These are phyloP conservation scores for Elmis aenea DNA, from an alignment of 2,888 invertebrate genomes.

Conservation along the genomic window DNA sequence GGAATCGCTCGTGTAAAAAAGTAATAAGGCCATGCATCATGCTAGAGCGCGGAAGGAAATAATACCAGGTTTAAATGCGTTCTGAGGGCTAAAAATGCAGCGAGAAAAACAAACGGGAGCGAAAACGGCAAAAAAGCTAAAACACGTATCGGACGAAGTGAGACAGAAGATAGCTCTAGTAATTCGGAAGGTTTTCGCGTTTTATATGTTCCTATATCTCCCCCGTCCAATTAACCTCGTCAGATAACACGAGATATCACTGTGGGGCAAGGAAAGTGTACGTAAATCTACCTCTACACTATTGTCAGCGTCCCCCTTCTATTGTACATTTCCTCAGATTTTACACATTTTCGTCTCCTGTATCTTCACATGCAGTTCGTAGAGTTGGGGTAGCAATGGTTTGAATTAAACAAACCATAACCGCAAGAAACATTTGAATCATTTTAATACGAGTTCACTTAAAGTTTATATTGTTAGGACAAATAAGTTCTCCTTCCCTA, in stretches of 20 bases:
- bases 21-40: slow-evolving; percentile 17
- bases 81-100: slow-evolving; percentile 10
- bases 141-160: slow-evolving; percentile 9
- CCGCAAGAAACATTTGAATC: too few relatives aligned
- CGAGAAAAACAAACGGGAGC: too few relatives aligned
- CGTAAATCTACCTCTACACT: slow-evolving; percentile 12
- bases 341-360: too few relatives aligned
- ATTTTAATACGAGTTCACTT: too few relatives aligned
- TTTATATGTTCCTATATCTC: slow-evolving; percentile 20
- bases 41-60: slow-evolving; percentile 13
- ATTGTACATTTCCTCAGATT: slow-evolving; percentile 16
- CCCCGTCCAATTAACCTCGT: slow-evolving; percentile 22
- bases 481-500: too few relatives aligned
- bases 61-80: slow-evolving; percentile 13
- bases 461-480: too few relatives aligned
- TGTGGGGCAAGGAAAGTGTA: slow-evolving; percentile 14
- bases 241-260: slow-evolving; percentile 20
- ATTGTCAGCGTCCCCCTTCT: slow-evolving; percentile 9
- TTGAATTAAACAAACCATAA: too few relatives aligned
- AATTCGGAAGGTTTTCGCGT: slow-evolving; percentile 16
- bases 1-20: slow-evolving; percentile 15
- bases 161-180: slow-evolving; percentile 13
- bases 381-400: too few relatives aligned
- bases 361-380: too few relatives aligned
- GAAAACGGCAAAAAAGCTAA: slow-evolving; percentile 10